Percentiles rank a stretch among this genome's conserved stretches.
Conservation (phyloP, 2,113 vertebrate genomes). For the Cheirogaleus medius region DNA sequence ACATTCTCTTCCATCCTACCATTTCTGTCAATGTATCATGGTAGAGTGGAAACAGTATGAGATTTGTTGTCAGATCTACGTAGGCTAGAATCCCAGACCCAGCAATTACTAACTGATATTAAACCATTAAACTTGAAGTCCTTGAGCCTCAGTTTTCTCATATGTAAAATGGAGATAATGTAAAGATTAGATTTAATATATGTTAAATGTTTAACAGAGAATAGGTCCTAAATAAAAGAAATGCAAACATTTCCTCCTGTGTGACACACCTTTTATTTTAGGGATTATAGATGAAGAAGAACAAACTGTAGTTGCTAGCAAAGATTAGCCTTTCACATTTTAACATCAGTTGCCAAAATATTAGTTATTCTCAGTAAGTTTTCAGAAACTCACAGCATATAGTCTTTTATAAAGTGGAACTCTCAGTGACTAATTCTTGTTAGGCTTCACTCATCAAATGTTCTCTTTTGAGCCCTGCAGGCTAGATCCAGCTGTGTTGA, state of each 20-base stretch:
- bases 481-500: background rate
- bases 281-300: background rate
- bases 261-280: background rate
- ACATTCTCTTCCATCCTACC: background rate
- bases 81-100: background rate
- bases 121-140: background rate
- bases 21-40: background rate
- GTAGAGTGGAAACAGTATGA: background rate
- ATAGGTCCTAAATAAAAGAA: background rate
- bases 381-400: slow-evolving; percentile 4
- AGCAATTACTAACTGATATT: background rate
- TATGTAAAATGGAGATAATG: background rate
- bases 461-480: background rate
- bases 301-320: background rate
- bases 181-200: background rate
- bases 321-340: background rate
- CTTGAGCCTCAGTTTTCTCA: background rate
- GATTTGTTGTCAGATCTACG: background rate
- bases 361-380: background rate
- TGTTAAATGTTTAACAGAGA: background rate
- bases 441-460: background rate
- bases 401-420: background rate
- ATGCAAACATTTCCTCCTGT: background rate
- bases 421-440: background rate
- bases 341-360: background rate